Base-by-base conservation (phyloP, 2,888 invertebrate species). In the Bibio marci region DNA sequence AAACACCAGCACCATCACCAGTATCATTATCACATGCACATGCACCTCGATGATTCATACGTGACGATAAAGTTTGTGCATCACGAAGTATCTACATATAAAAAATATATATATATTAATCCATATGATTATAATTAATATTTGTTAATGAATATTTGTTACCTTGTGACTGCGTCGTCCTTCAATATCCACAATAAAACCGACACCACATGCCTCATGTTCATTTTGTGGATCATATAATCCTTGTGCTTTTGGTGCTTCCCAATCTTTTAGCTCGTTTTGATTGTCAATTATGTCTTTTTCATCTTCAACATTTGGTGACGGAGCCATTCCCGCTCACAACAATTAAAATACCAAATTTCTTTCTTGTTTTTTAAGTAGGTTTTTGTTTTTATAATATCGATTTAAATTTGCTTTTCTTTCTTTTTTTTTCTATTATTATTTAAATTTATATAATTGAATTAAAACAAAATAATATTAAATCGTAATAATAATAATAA, bases 11-110 rank as follows among this genome's bases (percentile, higher is more conserved):
- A 45, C 98, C 98, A 63, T 98, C 98, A 42, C 98, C 98, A 38
- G 95, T 94, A 65, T 97, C 94, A 65, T 97, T 97, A 69, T 98
- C 98, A 67, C 95, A 94, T 31, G 94, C 91, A 66, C 94, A 95
- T 37, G 97, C 98, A 53, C 98, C 98, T 48, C 98, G 83, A 67
- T 98, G 98, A 70, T 92, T 90, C 97, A 98, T 98, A 55, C 97
- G 83, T 62, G 81, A 80, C 44, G 97, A 83, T 66, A 97, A 74
- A 49, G 73, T 82, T 65, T 92, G 82, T 39, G 97, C 92, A 80
- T 98, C 94, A 56, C 81, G 78, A 52, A 98, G 73, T 59, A 98
- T 92, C 87, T 92, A 58, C 45, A 30, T 38, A 34, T 17, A 26
- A 39, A 39, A 40, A 39, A 37, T 37, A 38, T 14, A 22, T 22